Conservation (phyloP, 1,140 invertebrate genomes). For the Rhyzopertha dominica region DNA sequence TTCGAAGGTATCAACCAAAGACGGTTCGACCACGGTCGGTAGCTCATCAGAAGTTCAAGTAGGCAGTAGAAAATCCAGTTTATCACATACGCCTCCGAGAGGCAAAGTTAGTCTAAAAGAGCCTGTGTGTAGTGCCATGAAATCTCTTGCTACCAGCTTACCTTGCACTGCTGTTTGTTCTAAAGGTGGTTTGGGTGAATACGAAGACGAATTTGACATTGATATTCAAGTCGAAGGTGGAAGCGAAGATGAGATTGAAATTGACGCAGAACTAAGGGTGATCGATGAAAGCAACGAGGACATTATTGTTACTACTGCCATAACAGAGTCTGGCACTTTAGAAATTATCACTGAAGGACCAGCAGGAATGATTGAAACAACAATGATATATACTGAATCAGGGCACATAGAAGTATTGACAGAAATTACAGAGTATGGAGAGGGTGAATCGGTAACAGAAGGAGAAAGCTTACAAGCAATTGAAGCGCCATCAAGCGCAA, state of each 20-base stretch:
- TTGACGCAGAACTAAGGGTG: constrained; percentile 13
- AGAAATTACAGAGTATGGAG: constrained; percentile 19
- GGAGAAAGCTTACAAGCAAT: too few relatives aligned
- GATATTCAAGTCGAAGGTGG: constrained; percentile 17
- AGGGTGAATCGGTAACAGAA: too few relatives aligned
- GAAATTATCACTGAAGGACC: constrained; percentile 39
- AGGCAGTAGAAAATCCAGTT: too few relatives aligned
- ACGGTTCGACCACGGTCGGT: too few relatives aligned
- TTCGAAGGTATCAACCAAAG: too few relatives aligned
- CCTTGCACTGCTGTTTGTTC: constrained; percentile 8
- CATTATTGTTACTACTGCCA: constrained; percentile 29
- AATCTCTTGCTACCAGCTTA: neutral
- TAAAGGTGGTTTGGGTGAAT: constrained; percentile 4
- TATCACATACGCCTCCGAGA: too few relatives aligned
- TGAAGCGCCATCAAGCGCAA: neutral
- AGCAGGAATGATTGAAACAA: constrained; percentile 27
- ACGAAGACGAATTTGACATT: constrained; percentile 15
- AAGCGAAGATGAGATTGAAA: constrained; percentile 6
- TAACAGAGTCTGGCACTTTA: constrained; percentile 31
- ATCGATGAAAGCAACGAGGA: constrained; percentile 21
- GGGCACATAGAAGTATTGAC: constrained; percentile 35
- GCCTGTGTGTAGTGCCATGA: neutral
- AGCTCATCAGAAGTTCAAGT: too few relatives aligned
- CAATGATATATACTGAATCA: constrained; percentile 27
- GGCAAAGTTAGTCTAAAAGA: neutral